Conservation (phyloP, 2,797 vertebrate species). For the Mus spretus region DNA sequence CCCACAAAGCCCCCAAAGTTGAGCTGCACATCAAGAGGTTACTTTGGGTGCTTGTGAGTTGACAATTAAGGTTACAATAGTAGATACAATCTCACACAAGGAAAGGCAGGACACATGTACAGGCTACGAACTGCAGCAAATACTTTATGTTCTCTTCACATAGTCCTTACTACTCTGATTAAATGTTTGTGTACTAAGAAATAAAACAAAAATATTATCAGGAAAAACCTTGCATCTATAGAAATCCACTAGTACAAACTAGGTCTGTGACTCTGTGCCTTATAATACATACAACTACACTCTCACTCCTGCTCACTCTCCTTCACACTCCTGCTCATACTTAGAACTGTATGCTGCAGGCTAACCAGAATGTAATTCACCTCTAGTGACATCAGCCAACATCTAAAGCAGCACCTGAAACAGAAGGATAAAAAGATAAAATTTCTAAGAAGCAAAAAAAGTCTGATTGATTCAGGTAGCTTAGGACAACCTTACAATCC, state of each 20-base stretch:
- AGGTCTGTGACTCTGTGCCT: background rate
- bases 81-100: background rate
- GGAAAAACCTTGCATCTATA: background rate
- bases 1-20: background rate
- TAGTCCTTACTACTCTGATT: background rate
- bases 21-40: slow-evolving; percentile 28
- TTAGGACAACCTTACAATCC: background rate
- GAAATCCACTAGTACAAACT: slow-evolving; percentile 16
- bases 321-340: background rate
- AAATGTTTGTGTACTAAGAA: slow-evolving; percentile 20
- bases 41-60: background rate
- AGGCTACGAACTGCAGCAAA: background rate
- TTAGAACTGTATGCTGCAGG: background rate
- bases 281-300: background rate
- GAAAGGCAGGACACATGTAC: background rate
- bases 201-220: background rate
- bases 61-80: slow-evolving; percentile 16
- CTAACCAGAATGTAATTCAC: background rate
- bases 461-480: background rate
- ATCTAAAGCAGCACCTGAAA: slow-evolving; percentile 7
- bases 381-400: background rate
- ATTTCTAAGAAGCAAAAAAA: slow-evolving; percentile 21
- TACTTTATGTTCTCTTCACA: background rate
- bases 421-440: background rate
- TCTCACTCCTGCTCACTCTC: too few species aligned